Evolutionary conservation across 2,888 invertebrate species (phyloP).

Genomic region (Magallana nippona): DNA sequence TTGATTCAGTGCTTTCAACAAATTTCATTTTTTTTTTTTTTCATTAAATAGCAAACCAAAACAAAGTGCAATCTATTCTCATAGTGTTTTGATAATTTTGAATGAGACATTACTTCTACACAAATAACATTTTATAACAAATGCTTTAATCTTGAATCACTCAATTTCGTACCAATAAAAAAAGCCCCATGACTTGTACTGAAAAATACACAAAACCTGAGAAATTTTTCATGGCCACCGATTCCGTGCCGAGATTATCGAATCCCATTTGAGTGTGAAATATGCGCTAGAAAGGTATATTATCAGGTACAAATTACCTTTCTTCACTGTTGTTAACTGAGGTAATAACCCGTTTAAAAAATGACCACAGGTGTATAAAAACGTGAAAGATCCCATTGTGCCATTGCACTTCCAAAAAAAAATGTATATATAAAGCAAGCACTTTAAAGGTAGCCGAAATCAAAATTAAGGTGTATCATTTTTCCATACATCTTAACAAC

Average conservation of each 20-base stretch:
- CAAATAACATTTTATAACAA: background rate
- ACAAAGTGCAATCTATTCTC: too few species aligned
- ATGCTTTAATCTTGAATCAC: background rate
- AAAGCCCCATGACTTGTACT: background rate
- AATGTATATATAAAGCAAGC: background rate
- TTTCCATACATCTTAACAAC: background rate
- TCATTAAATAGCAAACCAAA: background rate
- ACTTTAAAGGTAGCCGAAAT: slow-evolving; percentile 20
- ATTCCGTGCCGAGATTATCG: background rate
- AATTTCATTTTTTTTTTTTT: background rate
- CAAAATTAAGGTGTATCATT: slow-evolving; percentile 5
- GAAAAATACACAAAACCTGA: background rate
- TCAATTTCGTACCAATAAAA: background rate
- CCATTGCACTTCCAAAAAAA: background rate
- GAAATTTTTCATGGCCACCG: slow-evolving; percentile 12
- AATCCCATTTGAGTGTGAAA: slow-evolving; percentile 6
- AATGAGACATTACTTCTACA: background rate
- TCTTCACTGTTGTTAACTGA: slow-evolving; percentile 27
- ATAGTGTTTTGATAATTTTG: background rate
- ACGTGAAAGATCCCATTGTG: slow-evolving; percentile 3
- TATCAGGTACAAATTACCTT: slow-evolving; percentile 27
- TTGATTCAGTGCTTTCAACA: background rate
- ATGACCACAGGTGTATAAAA: slow-evolving; percentile 28
- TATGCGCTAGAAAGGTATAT: background rate
- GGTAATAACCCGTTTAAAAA: slow-evolving; percentile 20